Base-by-base conservation (phyloP, 1,140 invertebrate genomes). In the Pseudomyrmex concolor region DNA sequence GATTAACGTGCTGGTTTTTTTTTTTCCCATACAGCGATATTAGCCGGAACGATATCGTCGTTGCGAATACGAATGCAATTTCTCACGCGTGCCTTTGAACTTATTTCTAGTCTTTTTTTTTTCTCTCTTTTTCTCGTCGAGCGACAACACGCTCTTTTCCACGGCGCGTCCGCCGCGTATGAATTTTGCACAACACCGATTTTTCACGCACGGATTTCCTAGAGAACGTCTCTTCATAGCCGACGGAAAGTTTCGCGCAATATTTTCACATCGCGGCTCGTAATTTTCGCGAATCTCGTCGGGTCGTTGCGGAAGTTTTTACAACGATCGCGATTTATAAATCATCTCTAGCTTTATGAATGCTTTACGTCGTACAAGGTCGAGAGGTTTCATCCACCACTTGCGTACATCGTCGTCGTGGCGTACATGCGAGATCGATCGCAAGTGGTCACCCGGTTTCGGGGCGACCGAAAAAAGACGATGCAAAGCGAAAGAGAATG, bases 1-100 rank as follows among this genome's bases (percentile, higher is more conserved):
- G 76, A 19, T 80, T 80, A 80, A 59, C 54, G 34, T 17, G 25
- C 54, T 48, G 25, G 34, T 7, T 34, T 34, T 34, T 34, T 34
- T 34, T 34, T 7, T 34, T 34, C 5, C 22, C 1, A 48, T 15
- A 5, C 3, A 9, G 51, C n/a, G 54, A 59, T 48, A 19, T 34
- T 15, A 8, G 45, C 55, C 13, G 60, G 5, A 9, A 43, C 54
- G 12, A 48, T 68, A 78, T 25, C 73, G n/a, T 22, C 25, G 19
- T 71, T 22, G 43, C 48, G 66, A 70, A 71, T 59, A 80, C 51
- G 76, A 78, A 70, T 59, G 64, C 76, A 66, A 50, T 66, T 80
- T 80, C 76, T 80, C 66, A 71, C 76, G 66, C 76, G 66, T 73
- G 80, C 34, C 83, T 68, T 82, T 80, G 83, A 54, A 70, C 66